Evolutionary conservation across 2,888 invertebrate genomes (phyloP).

Genomic region (Tenodera sinensis): DNA sequence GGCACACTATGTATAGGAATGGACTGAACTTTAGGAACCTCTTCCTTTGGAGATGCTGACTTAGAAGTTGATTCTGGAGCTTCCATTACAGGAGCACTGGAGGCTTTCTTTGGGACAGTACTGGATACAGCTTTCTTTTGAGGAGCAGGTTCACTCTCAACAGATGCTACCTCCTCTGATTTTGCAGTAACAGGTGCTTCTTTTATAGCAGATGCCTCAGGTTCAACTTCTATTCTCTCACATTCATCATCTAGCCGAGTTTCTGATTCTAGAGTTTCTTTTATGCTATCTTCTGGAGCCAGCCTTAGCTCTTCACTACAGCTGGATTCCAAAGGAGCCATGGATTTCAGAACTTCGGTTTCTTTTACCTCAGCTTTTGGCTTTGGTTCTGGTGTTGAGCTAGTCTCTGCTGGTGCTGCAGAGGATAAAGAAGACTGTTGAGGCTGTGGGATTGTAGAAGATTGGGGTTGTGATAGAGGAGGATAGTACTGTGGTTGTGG

Average conservation of each 20-base stretch:
- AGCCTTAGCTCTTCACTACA: neutral
- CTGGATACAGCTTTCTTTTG: neutral
- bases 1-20: neutral
- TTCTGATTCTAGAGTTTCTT: neutral
- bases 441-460: neutral
- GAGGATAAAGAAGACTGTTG: neutral
- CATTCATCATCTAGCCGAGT: neutral
- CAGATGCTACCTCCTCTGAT: neutral
- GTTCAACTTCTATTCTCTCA: neutral
- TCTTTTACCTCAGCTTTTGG: neutral
- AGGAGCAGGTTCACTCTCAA: neutral
- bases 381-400: neutral
- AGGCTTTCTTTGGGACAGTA: neutral
- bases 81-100: neutral
- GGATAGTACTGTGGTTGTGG: slow-evolving; percentile 36
- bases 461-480: slow-evolving; percentile 32
- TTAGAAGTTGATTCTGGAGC: neutral
- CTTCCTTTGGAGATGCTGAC: neutral
- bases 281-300: neutral
- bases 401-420: no score
- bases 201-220: neutral
- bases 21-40: neutral
- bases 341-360: neutral
- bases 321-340: neutral
- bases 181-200: neutral